Conservation (phyloP, 2,797 vertebrate genomes). For the Okamejei kenojei region DNA sequence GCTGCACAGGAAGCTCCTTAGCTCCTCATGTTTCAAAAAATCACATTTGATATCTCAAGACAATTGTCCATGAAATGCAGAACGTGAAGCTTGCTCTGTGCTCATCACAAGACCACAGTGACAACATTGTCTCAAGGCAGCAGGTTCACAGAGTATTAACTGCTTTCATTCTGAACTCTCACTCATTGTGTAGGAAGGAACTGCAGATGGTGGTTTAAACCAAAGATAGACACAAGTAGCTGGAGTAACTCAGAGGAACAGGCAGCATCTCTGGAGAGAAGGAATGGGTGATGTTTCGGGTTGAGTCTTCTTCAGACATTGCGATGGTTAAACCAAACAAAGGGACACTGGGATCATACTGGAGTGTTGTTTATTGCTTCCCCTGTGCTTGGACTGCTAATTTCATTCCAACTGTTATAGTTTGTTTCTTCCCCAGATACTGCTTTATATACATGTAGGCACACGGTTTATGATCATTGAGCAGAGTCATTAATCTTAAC, state of each 20-base stretch:
- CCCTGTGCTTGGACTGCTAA: neutral
- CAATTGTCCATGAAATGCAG: neutral
- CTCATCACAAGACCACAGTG: neutral
- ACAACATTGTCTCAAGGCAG: neutral
- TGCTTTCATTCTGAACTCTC: neutral
- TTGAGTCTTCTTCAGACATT: too few relatives aligned
- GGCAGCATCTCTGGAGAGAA: too few relatives aligned
- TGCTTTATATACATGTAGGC: too few relatives aligned
- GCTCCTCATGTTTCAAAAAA: neutral
- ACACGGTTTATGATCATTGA: neutral
- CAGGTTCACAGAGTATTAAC: neutral
- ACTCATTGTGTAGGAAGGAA: neutral
- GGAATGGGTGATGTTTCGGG: too few relatives aligned
- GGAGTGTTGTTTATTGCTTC: neutral
- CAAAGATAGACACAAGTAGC: too few relatives aligned
- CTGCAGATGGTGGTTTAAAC: too few relatives aligned
- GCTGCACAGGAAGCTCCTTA: neutral
- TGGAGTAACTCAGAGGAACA: too few relatives aligned
- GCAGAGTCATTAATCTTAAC: neutral
- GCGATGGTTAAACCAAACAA: neutral
- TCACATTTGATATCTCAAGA: neutral
- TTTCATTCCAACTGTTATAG: neutral
- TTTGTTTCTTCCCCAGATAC: neutral
- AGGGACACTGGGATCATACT: neutral
- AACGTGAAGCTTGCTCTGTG: neutral